Evolutionary conservation across 1,140 invertebrate species (phyloP), one percentile per base, ranked within the genome.

Genomic region (Pseudomyrmex concolor): DNA sequence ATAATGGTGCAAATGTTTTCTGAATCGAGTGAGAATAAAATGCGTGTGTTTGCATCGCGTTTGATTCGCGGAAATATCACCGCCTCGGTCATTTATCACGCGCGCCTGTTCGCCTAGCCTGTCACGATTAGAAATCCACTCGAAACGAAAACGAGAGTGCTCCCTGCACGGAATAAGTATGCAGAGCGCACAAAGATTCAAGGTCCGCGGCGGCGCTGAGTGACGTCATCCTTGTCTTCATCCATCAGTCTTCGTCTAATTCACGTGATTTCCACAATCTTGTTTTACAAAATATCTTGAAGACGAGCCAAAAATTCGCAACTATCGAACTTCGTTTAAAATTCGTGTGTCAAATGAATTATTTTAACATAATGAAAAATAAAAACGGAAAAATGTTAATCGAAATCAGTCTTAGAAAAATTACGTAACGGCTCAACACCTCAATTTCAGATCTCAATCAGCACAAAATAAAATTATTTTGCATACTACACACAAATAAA

Each of bases 71-170:
- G 76, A 80, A 80, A 80, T 80, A 70, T 59, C 19, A 59, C 19
- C 43, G 13, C 10, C 15, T 68, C 54, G 17, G 9, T 19, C 57
- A 57, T 82, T 82, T 51, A 62, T 71, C 57, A 82, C 34, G 34
- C 34, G 34, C 8, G 17, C 0, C 43, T 22, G 59, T 13, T 9
- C 8, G 43, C 19, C 25, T 34, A 60, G 17, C 34, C 48, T 25
- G 78, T 67, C 55, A 19, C 66, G 68, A 68, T 81, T 45, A 63
- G 77, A 85, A 83, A 70, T 73, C 34, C 81, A 57, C 83, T 78
- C 60, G 71, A 78, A 88, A 87, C 62, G 88, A 89, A 89, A 90
- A 86, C 72, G 85, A 90, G 89, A 90, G 88, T 90, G 84, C 62
- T 77, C 59, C 34, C 25, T 19, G 77, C 63, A 72, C 59, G 17